Conservation (phyloP, 2,113 vertebrate genomes). For the Paedocypris sp. region DNA sequence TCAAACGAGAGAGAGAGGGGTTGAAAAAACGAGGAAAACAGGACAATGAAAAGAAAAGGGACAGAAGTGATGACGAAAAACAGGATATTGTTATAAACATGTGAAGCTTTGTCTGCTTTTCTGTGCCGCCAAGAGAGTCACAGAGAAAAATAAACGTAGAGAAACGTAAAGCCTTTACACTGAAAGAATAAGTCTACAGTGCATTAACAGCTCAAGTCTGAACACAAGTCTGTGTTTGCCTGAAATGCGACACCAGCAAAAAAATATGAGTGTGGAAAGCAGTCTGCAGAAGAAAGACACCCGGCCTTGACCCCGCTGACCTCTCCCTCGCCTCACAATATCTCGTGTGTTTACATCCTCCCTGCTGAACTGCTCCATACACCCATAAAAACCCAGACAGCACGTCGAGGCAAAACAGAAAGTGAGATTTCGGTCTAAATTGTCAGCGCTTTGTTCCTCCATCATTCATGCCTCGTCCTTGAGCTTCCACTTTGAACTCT, state of each 20-base stretch:
- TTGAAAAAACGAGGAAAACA: background rate
- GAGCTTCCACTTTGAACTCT: background rate
- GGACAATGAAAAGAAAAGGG: background rate
- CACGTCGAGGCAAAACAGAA: background rate
- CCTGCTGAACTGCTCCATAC: background rate
- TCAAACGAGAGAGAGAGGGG: slow-evolving; percentile 23
- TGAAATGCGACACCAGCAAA: background rate
- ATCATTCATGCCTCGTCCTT: background rate
- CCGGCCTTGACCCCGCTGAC: background rate
- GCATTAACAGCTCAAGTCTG: background rate
- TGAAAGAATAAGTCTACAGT: background rate
- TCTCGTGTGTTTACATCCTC: background rate
- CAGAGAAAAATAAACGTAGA: background rate
- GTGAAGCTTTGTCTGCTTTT: background rate
- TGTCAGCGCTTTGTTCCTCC: background rate
- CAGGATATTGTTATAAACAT: background rate
- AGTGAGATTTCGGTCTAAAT: background rate
- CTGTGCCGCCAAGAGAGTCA: background rate
- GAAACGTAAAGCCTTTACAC: background rate
- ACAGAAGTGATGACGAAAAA: background rate
- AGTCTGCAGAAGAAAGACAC: background rate
- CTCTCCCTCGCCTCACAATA: slow-evolving; percentile 7
- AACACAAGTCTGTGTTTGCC: background rate
- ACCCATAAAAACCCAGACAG: background rate
- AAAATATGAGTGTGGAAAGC: background rate